These are phyloP conservation scores for Oryctolagus cuniculus DNA, from an alignment of 2,113 vertebrate genomes.

Conservation along the genomic window DNA sequence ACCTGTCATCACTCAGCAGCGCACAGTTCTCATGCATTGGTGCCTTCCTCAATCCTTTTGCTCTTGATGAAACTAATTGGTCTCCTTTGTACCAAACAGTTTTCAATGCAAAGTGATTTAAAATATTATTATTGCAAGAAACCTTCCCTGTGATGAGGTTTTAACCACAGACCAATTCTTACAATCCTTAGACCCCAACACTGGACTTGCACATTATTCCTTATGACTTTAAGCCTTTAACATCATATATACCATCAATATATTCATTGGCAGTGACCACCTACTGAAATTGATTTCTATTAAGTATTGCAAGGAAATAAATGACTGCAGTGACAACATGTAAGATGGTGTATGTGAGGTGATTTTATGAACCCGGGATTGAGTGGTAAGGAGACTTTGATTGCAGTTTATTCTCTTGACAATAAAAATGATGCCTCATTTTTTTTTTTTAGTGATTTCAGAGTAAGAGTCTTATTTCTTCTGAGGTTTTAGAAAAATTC, in stretches of 20 bases:
- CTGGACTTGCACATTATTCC: too few species aligned
- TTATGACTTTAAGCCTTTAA: not conserved
- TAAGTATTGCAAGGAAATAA: not conserved
- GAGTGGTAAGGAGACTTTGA: not conserved
- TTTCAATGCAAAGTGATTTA: not conserved
- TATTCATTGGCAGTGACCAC: not conserved
- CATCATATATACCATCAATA: fast-evolving
- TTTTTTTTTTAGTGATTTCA: not conserved
- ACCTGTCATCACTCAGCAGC: too few species aligned
- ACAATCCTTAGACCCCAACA: not conserved
- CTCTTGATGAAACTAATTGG: not conserved
- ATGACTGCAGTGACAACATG: not conserved
- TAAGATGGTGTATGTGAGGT: not conserved
- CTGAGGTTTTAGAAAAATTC: not conserved
- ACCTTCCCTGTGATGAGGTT: not conserved
- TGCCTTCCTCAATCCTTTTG: not conserved
- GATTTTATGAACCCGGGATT: not conserved
- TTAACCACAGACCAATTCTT: not conserved
- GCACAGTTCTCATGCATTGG: fast-evolving
- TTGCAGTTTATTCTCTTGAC: not conserved
- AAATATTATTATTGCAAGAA: not conserved
- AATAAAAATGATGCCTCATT: not conserved
- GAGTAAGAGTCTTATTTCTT: not conserved
- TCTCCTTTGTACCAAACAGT: not conserved
- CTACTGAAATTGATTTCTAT: not conserved